Conservation (phyloP, 2,113 vertebrate genomes). For the Rhea americana region DNA sequence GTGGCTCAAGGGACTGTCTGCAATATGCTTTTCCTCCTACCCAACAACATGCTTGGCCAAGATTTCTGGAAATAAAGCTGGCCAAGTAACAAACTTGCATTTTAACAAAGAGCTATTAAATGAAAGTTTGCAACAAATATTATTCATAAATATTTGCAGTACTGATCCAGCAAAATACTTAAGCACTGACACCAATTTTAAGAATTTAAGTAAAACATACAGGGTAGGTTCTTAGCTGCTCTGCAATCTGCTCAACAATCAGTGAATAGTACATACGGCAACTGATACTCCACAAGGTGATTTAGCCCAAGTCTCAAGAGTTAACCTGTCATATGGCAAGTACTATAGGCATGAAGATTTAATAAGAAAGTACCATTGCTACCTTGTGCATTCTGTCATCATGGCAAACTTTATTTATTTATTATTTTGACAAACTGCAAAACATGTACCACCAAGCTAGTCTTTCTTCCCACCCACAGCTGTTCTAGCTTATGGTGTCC, state of each 20-base stretch:
- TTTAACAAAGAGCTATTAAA: background rate
- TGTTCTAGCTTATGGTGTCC: slow-evolving; percentile 25
- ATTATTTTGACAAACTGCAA: slow-evolving; percentile 4
- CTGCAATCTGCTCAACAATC: background rate
- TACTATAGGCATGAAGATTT: background rate
- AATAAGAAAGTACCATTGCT: background rate
- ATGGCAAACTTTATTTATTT: slow-evolving; percentile 12
- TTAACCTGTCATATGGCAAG: background rate
- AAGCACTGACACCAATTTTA: background rate
- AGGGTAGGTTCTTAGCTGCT: background rate
- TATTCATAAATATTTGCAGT: background rate
- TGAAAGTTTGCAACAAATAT: background rate
- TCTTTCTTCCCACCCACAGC: slow-evolving; percentile 17
- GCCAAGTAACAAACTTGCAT: background rate
- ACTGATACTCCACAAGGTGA: background rate
- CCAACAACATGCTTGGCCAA: background rate
- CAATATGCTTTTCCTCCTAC: background rate
- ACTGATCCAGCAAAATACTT: background rate
- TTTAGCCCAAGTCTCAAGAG: background rate
- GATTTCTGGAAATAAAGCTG: background rate
- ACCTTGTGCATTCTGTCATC: background rate
- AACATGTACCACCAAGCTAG: background rate
- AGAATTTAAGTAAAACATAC: background rate
- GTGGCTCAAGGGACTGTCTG: background rate
- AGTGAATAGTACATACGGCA: background rate